Conservation (phyloP, 37 sponge, comb jelly and placozoan genomes). For the Lycopodina hypogea region DNA sequence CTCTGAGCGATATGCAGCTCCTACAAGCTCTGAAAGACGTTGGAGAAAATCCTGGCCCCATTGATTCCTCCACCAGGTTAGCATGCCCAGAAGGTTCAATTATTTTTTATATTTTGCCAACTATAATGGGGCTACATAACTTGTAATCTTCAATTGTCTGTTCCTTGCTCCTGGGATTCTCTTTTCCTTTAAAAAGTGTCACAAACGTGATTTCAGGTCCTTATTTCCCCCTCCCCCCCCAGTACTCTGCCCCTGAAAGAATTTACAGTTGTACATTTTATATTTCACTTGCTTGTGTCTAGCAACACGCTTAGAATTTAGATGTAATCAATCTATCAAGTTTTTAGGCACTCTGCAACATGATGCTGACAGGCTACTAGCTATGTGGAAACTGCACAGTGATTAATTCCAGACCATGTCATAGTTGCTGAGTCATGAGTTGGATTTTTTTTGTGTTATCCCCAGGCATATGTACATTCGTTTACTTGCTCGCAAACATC, state of each 20-base stretch:
- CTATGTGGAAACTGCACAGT: neutral
- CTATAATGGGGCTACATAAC: neutral
- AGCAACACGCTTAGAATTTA: neutral
- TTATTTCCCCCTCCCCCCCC: too few species aligned
- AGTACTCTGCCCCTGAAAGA: too few species aligned
- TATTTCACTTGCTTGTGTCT: too few species aligned
- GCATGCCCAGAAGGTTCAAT: too few species aligned
- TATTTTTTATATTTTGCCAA: neutral
- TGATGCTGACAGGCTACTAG: neutral
- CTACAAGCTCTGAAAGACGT: conserved; percentile 22
- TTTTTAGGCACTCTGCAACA: neutral
- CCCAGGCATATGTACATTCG: conserved; percentile 49
- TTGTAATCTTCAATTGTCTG: neutral
- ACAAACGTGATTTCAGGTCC: too few species aligned
- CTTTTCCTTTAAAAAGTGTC: too few species aligned
- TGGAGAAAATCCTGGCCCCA: conserved; percentile 66
- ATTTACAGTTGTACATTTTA: too few species aligned
- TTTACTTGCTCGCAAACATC: conserved; percentile 34
- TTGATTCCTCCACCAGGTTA: conserved; percentile 65
- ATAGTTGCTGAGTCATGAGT: too few species aligned
- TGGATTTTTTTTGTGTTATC: too few species aligned
- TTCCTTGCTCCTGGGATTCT: too few species aligned
- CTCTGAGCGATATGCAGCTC: conserved; percentile 22
- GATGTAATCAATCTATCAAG: neutral
- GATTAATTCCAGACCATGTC: too few species aligned